Evolutionary conservation across 2,797 vertebrate genomes (phyloP), one percentile per base, ranked within the genome.

Genomic region (Cuculus canorus): DNA sequence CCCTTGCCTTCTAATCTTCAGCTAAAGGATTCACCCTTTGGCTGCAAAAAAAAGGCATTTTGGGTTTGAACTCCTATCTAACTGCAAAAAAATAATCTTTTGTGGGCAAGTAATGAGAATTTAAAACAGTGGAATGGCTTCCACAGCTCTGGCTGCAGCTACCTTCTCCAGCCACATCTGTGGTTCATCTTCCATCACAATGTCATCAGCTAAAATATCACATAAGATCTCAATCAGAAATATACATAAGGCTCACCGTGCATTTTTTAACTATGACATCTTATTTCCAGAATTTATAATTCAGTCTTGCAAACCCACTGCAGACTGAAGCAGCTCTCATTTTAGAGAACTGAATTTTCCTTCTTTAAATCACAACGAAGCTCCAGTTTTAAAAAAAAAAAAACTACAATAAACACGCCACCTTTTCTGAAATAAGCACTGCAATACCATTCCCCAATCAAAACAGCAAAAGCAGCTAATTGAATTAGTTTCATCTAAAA

Each of bases 11-110:
- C 92, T 53, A 52, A 78, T 61, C 37, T 66, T 75, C 35, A 37
- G 80, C 54, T 32, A n/a, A 72, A 95, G 64, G 89, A 88, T 77
- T 95, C 87, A 53, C 91, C 57, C 79, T 91, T 47, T 43, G 8
- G 17, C 56, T 90, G 82, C 21, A 70, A 68, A 80, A 80, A 80
- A 79, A 53, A 86, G 53, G 22, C 41, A 30, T 71, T 66, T 64
- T 57, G 33, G 68, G 41, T 63, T 57, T 86, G 86, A 83, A 33
- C 33, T 94, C 54, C 68, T 57, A 48, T 54, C 48, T 71, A 72
- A 68, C 30, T 61, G 69, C 48, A 70, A 64, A 70, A 47, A 90
- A 23, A 54, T 22, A 52, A 33, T 47, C 35, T n/a, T 89, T 65
- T 56, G 75, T 79, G 85, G 57, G 75, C 82, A 63, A 61, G 68